Conservation (phyloP, 2,113 vertebrate species). For the Gracilinanus agilis region DNA sequence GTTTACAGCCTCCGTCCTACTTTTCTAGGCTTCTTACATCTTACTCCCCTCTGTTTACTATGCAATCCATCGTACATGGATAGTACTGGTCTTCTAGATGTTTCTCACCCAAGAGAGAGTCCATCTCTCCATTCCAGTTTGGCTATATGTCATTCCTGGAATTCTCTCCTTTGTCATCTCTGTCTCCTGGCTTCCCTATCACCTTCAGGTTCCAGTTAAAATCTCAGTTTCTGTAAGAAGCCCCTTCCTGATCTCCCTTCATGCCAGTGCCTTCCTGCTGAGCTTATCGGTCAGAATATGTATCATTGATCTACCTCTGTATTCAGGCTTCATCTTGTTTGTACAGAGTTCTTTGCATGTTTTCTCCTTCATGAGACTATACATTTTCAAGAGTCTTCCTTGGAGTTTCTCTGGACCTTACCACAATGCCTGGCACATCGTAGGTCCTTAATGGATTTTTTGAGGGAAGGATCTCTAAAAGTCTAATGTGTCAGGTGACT, state of each 20-base stretch:
- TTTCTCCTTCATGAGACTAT: background rate
- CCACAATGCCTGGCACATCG: background rate
- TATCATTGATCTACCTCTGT: background rate
- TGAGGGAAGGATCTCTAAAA: background rate
- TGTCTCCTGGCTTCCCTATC: background rate
- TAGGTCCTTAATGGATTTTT: background rate
- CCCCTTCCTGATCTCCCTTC: background rate
- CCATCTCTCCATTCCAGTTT: background rate
- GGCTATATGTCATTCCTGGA: background rate
- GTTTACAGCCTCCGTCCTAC: background rate
- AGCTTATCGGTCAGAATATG: too few species aligned
- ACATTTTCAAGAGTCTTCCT: background rate
- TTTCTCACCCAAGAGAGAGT: background rate
- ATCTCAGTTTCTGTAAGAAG: background rate
- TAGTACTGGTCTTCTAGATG: background rate
- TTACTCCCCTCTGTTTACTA: background rate
- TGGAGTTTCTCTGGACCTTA: background rate
- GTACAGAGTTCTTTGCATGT: background rate
- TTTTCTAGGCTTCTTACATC: background rate
- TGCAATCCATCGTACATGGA: background rate
- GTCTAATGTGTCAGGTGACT: background rate
- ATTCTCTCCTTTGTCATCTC: background rate
- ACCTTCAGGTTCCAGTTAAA: background rate
- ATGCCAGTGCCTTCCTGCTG: background rate
- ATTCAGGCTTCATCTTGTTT: background rate